These are phyloP conservation scores for Cynaeus angustus DNA, from an alignment of 2,888 invertebrate species.

Conservation along the genomic window DNA sequence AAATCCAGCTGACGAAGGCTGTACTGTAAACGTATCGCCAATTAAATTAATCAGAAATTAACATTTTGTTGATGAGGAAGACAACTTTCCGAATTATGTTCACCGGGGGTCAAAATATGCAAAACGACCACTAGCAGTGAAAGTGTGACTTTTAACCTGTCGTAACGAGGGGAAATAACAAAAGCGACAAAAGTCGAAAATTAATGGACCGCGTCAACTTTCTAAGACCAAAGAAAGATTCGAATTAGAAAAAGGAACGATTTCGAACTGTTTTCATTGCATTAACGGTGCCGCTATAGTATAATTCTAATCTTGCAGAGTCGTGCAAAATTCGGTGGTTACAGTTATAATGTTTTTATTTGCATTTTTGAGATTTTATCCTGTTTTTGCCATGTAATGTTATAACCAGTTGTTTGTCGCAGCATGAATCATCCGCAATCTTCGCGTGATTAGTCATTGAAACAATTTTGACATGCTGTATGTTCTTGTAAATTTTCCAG, in stretches of 20 bases:
- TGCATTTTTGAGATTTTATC: neutral
- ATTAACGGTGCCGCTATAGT: neutral
- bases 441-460: constrained; percentile 21
- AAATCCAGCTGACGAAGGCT: constrained; percentile 92
- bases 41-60: neutral
- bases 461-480: constrained; percentile 14
- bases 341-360: neutral
- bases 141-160: constrained; percentile 46
- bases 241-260: constrained; percentile 15
- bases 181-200: constrained; percentile 28
- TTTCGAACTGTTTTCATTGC: neutral
- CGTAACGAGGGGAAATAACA: constrained; percentile 8
- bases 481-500: neutral
- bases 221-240: constrained; percentile 35
- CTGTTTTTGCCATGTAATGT: neutral
- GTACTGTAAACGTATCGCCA: constrained; percentile 78
- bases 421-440: constrained; percentile 28
- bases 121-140: constrained; percentile 35
- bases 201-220: constrained; percentile 44
- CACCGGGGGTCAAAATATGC: constrained; percentile 6
- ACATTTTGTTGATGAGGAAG: no score
- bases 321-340: no score
- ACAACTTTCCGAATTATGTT: neutral
- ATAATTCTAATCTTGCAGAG: no score
- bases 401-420: constrained; percentile 12